phyloP scores from a whole-genome alignment of 2,888 invertebrate genomes.

The Hyles lineata region DNA sequence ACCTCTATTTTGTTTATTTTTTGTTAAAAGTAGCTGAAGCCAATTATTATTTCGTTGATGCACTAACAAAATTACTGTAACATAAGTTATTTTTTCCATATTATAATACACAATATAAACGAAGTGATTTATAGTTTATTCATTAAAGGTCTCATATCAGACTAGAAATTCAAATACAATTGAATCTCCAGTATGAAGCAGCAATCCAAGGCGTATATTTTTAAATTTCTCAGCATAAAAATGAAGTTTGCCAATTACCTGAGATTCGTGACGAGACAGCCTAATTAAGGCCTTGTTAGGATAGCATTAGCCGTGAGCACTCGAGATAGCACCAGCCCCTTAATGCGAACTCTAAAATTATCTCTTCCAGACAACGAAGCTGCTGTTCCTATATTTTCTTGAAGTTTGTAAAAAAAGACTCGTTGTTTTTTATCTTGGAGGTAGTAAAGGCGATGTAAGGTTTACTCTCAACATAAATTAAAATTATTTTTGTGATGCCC shows the following conservation, averaged over 20 bases:
- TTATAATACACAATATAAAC: no score
- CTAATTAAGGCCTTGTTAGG: constrained; percentile 21
- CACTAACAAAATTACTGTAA: no score
- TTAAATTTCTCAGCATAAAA: not conserved
- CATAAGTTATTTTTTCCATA: no score
- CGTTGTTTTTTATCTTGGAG: not conserved
- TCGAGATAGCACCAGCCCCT: not conserved
- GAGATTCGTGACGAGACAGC: not conserved
- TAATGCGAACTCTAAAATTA: constrained; percentile 17
- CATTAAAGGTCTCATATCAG: no score
- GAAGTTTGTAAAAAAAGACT: not conserved
- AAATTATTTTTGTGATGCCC: no score
- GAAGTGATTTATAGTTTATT: no score
- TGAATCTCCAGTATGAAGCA: no score
- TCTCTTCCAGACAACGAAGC: not conserved
- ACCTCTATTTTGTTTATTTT: no score
- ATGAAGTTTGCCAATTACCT: not conserved
- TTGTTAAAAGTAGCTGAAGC: no score
- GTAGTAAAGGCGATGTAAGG: not conserved
- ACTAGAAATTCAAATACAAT: no score
- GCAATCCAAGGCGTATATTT: not conserved
- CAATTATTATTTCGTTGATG: no score
- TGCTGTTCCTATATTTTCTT: constrained; percentile 9
- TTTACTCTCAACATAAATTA: not conserved
- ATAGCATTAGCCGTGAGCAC: constrained; percentile 9